A percentile compares a stretch with the other conserved stretches of the same genome.
These are phyloP conservation scores for Lithophane socia DNA, from an alignment of 2,888 invertebrate genomes.

Conservation along the genomic window DNA sequence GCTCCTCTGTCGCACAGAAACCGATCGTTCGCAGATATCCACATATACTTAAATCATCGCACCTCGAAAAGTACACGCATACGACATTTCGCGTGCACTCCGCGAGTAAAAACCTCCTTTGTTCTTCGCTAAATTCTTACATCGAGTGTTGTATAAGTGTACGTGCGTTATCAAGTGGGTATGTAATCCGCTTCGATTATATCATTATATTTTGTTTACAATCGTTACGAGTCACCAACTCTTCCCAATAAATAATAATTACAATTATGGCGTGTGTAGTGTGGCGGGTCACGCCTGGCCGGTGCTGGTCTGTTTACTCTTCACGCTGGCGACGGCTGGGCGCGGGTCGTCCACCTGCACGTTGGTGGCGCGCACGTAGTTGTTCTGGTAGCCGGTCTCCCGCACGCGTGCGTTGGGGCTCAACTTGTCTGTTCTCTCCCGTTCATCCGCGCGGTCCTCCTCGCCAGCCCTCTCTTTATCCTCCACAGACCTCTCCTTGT, in stretches of 20 bases:
- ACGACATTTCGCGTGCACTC: not conserved
- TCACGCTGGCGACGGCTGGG: constrained; percentile 60
- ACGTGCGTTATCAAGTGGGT: constrained; percentile 15
- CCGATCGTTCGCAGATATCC: constrained; percentile 15
- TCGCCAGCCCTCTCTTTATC: constrained; percentile 70
- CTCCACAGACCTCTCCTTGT: constrained; percentile 64
- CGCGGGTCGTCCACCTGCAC: constrained; percentile 80
- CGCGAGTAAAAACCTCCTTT: no score
- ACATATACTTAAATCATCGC: constrained; percentile 6
- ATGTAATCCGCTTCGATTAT: constrained; percentile 37
- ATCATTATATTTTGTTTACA: constrained; percentile 47
- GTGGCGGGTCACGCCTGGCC: constrained; percentile 65
- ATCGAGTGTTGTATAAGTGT: not conserved
- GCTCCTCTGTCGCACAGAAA: constrained; percentile 47
- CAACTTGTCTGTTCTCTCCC: constrained; percentile 72
- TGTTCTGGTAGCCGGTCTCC: constrained; percentile 81
- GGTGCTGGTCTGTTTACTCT: constrained; percentile 65
- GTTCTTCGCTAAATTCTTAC: not conserved
- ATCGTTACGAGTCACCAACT: constrained; percentile 49
- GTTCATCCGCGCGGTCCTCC: constrained; percentile 67
- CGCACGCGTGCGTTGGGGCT: constrained; percentile 81
- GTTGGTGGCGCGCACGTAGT: constrained; percentile 81
- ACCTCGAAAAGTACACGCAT: not conserved
- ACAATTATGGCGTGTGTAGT: constrained; percentile 81
- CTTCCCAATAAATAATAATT: constrained; percentile 82